Evolutionary conservation across 2,797 vertebrate genomes (phyloP).

Genomic region (Falco concolor): DNA sequence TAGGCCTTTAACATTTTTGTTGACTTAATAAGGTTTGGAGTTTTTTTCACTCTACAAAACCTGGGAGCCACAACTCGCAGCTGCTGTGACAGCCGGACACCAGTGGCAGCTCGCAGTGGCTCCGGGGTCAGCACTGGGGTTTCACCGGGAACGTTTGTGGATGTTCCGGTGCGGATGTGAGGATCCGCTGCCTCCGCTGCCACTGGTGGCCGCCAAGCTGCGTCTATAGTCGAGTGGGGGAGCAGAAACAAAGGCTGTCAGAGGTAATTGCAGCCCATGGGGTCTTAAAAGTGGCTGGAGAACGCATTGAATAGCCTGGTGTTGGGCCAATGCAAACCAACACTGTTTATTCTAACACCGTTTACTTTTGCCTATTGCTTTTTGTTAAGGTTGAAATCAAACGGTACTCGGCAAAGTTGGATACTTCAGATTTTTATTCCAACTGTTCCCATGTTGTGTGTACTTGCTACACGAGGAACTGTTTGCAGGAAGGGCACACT

Average conservation of each 20-base stretch:
- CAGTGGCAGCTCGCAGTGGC: no score
- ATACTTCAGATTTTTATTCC: neutral
- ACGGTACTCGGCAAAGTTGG: neutral
- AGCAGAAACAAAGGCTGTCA: neutral
- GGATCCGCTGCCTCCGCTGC: neutral
- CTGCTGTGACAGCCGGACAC: neutral
- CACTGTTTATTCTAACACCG: fast-evolving
- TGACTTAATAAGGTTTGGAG: neutral
- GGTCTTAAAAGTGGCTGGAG: neutral
- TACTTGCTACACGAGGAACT: neutral
- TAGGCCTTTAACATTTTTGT: neutral
- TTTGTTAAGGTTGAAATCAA: neutral
- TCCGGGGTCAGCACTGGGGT: neutral
- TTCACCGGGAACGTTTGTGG: neutral
- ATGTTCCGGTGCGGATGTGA: neutral
- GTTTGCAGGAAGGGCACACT: neutral
- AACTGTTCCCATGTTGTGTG: neutral
- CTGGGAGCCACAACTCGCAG: neutral
- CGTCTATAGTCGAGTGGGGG: fast-evolving
- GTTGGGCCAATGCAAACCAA: neutral
- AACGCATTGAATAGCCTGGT: neutral
- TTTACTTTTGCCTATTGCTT: neutral
- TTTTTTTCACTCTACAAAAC: neutral
- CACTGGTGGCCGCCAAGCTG: neutral
- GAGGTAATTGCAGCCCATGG: neutral